Conservation (phyloP, 2,888 invertebrate genomes). For the Margaritifera margaritifera region DNA sequence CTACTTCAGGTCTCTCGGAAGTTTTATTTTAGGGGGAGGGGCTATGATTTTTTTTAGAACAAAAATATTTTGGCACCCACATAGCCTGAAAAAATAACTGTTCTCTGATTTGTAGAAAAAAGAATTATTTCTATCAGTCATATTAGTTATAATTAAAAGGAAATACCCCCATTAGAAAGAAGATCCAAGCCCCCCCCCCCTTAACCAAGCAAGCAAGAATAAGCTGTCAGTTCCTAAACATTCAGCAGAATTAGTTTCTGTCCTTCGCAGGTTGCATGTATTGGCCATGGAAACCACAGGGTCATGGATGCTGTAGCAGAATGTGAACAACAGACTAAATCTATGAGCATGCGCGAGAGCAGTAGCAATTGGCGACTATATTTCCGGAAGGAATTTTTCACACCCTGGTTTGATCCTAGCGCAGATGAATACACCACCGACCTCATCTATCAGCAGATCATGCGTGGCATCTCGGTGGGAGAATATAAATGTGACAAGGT, state of each 20-base stretch:
- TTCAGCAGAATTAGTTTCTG: not conserved
- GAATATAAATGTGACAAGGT: slow-evolving; percentile 64
- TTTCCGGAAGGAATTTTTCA: slow-evolving; percentile 63
- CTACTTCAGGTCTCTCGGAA: too few species aligned
- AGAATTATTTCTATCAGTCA: too few species aligned
- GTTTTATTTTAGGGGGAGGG: too few species aligned
- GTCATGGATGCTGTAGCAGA: slow-evolving; percentile 65
- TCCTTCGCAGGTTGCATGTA: slow-evolving; percentile 57
- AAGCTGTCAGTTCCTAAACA: not conserved
- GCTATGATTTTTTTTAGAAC: too few species aligned
- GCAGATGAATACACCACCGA: slow-evolving; percentile 50
- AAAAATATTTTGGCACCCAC: too few species aligned
- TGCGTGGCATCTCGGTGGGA: slow-evolving; percentile 59
- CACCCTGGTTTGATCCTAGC: slow-evolving; percentile 54
- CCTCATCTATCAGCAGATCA: slow-evolving; percentile 60
- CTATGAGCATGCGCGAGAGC: slow-evolving; percentile 60
- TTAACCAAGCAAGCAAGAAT: not conserved
- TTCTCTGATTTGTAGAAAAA: too few species aligned
- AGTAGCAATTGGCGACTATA: slow-evolving; percentile 62
- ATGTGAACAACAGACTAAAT: slow-evolving; percentile 61
- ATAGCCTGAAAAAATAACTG: too few species aligned
- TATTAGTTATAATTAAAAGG: not conserved
- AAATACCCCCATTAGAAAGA: too few species aligned
- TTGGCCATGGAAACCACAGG: slow-evolving; percentile 61
- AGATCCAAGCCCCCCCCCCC: not conserved